Evolutionary conservation across 2,888 invertebrate species (phyloP).

Genomic region (Sycophila texana): DNA sequence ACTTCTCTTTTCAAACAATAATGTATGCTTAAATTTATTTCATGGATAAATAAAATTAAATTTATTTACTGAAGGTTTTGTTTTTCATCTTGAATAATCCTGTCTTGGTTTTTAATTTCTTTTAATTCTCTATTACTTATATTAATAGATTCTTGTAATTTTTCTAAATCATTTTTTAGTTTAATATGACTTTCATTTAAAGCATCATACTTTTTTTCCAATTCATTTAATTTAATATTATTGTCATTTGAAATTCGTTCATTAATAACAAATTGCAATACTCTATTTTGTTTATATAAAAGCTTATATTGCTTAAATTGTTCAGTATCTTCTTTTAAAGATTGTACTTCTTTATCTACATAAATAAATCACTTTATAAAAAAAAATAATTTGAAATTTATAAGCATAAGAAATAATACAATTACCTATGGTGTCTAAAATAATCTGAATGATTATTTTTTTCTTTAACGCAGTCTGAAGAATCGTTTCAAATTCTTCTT

Average conservation of each 20-base stretch:
- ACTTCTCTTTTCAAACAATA: neutral
- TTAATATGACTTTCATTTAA: constrained; percentile 69
- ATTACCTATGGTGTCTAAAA: constrained; percentile 89
- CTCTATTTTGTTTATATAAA: constrained; percentile 95
- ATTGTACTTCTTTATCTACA: constrained; percentile 92
- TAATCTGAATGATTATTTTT: constrained; percentile 95
- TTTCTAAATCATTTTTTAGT: constrained; percentile 80
- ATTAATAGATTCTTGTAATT: constrained; percentile 84
- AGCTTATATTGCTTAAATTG: constrained; percentile 99
- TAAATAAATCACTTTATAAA: constrained; percentile 14
- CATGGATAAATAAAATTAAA: constrained; percentile 48
- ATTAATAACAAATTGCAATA: constrained; percentile 97
- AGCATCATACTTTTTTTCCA: constrained; percentile 73
- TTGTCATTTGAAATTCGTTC: constrained; percentile 96
- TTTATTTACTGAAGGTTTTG: constrained; percentile 82
- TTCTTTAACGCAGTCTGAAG: constrained; percentile 90
- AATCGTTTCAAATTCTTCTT: constrained; percentile 96
- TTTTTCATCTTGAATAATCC: constrained; percentile 91
- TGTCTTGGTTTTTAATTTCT: constrained; percentile 92
- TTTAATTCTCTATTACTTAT: constrained; percentile 84
- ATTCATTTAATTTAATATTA: constrained; percentile 92
- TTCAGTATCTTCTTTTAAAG: constrained; percentile 98
- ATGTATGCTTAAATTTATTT: constrained; percentile 16
- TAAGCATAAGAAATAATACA: neutral
- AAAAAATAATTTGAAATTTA: neutral